Percentiles rank a stretch among this genome's conserved stretches.
Conservation (phyloP, 2,113 vertebrate genomes). For the Phocoena phocoena region DNA sequence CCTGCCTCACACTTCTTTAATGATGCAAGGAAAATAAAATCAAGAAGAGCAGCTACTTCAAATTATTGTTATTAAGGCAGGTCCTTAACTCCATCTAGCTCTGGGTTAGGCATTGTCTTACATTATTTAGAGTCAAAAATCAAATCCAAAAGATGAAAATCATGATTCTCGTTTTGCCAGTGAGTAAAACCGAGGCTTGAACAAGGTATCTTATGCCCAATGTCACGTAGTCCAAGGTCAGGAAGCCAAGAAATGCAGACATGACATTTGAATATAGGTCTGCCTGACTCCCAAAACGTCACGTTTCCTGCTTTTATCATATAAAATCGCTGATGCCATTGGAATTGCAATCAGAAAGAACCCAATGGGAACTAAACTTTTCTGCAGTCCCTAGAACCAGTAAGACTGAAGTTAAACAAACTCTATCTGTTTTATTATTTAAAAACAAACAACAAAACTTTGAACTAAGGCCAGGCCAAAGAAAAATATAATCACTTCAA, state of each 20-base stretch:
- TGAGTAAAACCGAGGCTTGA: background rate
- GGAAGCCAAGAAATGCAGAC: background rate
- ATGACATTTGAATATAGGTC: background rate
- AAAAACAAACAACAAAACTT: background rate
- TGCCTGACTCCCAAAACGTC: background rate
- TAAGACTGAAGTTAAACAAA: background rate
- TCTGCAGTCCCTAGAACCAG: background rate
- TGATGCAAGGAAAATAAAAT: background rate
- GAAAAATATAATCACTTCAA: background rate
- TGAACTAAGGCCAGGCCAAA: background rate
- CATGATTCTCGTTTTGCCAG: background rate
- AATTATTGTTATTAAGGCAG: too few relatives aligned
- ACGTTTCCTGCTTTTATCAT: background rate
- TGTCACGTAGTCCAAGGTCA: background rate
- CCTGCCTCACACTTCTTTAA: background rate
- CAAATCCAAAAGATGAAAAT: background rate
- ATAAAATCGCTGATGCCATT: background rate
- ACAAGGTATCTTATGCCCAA: background rate
- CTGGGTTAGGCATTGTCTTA: background rate
- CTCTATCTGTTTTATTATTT: background rate
- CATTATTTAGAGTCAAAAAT: background rate
- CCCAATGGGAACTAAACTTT: background rate
- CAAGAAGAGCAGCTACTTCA: background rate
- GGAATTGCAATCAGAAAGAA: background rate
- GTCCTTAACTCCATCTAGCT: background rate